Conservation (phyloP, 35 echinoderm and acorn worm genomes). For the Lytechinus variegatus region DNA sequence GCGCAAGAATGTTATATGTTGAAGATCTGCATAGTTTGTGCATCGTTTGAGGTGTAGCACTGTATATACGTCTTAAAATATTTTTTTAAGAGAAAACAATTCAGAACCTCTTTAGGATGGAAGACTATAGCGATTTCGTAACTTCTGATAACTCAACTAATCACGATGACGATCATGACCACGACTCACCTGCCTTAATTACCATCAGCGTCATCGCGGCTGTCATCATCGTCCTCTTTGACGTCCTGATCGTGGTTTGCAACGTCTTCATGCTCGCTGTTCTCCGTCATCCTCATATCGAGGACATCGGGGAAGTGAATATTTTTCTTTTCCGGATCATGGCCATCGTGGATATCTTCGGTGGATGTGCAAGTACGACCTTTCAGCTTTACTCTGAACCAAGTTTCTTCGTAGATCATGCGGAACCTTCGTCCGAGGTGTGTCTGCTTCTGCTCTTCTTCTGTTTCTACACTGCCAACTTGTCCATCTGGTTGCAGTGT, state of each 20-base stretch:
- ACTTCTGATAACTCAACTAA: background rate
- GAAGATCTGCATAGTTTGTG: background rate
- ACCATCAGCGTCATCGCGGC: background rate
- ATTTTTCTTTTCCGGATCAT: slow-evolving; percentile 15
- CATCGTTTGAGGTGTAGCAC: background rate
- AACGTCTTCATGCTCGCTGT: slow-evolving; percentile 21
- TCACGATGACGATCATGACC: background rate
- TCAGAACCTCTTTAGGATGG: background rate
- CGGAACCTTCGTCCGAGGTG: background rate
- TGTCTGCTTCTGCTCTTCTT: slow-evolving; percentile 23
- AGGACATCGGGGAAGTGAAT: slow-evolving; percentile 25
- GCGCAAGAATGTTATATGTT: background rate
- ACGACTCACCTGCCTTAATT: background rate
- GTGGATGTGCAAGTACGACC: background rate
- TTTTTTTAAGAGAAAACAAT: too few relatives aligned
- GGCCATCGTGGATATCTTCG: slow-evolving; percentile 10
- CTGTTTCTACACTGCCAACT: slow-evolving; percentile 34
- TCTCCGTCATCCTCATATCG: background rate
- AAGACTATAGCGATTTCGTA: background rate
- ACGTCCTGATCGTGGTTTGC: background rate
- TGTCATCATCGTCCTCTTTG: slow-evolving; percentile 15
- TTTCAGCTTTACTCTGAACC: slow-evolving; percentile 46
- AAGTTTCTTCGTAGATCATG: background rate
- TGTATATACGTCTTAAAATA: too few relatives aligned
- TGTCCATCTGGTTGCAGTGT: slow-evolving; percentile 15